These are phyloP conservation scores for Typhlomys cinereus DNA, from an alignment of 2,113 vertebrate species.

Conservation along the genomic window DNA sequence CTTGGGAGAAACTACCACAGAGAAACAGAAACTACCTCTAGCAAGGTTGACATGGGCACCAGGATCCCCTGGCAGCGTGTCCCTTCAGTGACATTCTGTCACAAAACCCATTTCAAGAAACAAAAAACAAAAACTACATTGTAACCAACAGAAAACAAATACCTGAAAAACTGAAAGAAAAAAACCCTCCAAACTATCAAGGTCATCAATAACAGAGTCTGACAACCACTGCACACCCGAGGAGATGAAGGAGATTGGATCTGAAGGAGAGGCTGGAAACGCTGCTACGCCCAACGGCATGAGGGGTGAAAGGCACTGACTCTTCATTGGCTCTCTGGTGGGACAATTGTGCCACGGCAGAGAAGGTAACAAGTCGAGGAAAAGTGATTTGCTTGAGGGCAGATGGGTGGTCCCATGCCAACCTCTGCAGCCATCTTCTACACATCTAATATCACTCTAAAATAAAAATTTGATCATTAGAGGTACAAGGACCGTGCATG, in stretches of 20 bases:
- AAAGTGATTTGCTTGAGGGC: background rate
- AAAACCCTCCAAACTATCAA: background rate
- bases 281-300: too few relatives aligned
- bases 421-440: background rate
- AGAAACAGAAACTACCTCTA: background rate
- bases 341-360: background rate
- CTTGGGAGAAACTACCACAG: background rate
- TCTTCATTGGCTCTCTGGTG: background rate
- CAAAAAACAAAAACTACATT: background rate
- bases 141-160: background rate
- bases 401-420: background rate
- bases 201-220: background rate
- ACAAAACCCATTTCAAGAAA: background rate
- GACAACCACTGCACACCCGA: background rate
- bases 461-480: background rate
- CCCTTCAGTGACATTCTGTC: background rate
- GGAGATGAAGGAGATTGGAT: background rate
- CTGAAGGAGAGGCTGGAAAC: background rate
- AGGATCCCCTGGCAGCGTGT: background rate
- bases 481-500: background rate
- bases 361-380: background rate
- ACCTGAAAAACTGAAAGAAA: background rate
- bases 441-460: constrained; percentile 20
- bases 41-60: background rate
- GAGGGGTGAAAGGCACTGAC: background rate